Base-by-base conservation (phyloP, 2,888 invertebrate genomes). In the Protonemura montana region DNA sequence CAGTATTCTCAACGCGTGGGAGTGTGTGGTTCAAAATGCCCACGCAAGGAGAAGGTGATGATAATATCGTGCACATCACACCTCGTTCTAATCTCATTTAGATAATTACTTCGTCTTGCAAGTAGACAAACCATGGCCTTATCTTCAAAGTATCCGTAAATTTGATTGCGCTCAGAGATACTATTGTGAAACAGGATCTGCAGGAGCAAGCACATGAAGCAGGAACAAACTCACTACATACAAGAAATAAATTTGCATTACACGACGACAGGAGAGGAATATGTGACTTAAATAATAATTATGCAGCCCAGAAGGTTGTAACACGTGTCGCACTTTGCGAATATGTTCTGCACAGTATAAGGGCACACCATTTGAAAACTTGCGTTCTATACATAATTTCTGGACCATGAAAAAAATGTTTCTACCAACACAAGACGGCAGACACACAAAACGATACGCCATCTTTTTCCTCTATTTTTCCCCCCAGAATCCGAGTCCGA, bases 171-270 rank as follows among this genome's bases (percentile, higher is more conserved):
- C 59, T 16, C 59, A 16, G 59, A 59, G 59, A 59, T 21, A 59
- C 16, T 7, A 59, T 59, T 59, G 59, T 59, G 59, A 59, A 59
- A 59, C 59, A 59, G 41, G 41, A 41, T 41, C 41, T 41, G 41
- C 13, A 7, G 41, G 6, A 41, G 41, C 41, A 13, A 41, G 59
- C 59, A 59, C 21, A 59, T 59, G 59, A 59, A 10, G 59, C 59
- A 10, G 59, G 59, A 59, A 59, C 21, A 59, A 59, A 10, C 21
- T 59, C 16, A 59, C 59, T 59, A 59, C 59, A 59, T 21, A 59
- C 59, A 59, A 59, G 59, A 59, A 59, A 59, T 59, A 59, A 59
- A 59, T 59, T 59, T 59, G 59, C 59, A 59, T 59, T 59, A 59
- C 13, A 59, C 59, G 59, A 21, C 59, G 59, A 59, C 59, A 59